Evolutionary conservation across 2,888 invertebrate species (phyloP).

Genomic region (Acrocera orbiculus): DNA sequence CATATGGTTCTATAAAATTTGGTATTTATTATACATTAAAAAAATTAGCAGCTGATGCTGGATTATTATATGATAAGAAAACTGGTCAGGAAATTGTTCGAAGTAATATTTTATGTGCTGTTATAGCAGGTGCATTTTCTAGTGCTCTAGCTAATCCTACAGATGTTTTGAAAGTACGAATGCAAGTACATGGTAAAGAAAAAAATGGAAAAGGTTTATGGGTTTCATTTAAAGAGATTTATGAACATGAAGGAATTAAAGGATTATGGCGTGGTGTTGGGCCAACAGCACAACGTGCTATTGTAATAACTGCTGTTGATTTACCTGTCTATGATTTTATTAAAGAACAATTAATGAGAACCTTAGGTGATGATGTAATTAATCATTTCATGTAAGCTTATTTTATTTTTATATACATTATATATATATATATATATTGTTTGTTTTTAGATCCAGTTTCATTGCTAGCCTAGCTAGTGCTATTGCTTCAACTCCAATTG

Average conservation of each 20-base stretch:
- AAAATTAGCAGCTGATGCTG: constrained; percentile 41
- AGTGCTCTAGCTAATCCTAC: constrained; percentile 94
- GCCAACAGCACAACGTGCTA: constrained; percentile 84
- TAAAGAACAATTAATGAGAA: constrained; percentile 51
- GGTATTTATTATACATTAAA: constrained; percentile 88
- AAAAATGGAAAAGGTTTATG: constrained; percentile 41
- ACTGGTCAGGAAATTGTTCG: constrained; percentile 37
- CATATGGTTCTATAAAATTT: constrained; percentile 92
- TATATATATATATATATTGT: background rate
- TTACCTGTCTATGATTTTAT: constrained; percentile 83
- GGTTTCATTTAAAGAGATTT: constrained; percentile 67
- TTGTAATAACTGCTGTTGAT: constrained; percentile 84
- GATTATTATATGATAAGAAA: constrained; percentile 27
- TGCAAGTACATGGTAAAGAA: constrained; percentile 57
- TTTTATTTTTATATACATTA: background rate
- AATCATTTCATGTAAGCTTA: constrained; percentile 67
- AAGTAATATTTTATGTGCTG: constrained; percentile 64
- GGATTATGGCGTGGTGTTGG: constrained; percentile 87
- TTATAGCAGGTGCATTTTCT: constrained; percentile 52
- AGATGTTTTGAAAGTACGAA: constrained; percentile 87
- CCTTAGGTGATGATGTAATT: constrained; percentile 59
- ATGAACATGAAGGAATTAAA: constrained; percentile 60
- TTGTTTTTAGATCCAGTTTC: constrained; percentile 58
- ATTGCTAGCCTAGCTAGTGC: constrained; percentile 85
- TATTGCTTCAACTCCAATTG: constrained; percentile 83